Evolutionary conservation across 1,140 invertebrate genomes (phyloP).

Genomic region (Pollicipes pollicipes): DNA sequence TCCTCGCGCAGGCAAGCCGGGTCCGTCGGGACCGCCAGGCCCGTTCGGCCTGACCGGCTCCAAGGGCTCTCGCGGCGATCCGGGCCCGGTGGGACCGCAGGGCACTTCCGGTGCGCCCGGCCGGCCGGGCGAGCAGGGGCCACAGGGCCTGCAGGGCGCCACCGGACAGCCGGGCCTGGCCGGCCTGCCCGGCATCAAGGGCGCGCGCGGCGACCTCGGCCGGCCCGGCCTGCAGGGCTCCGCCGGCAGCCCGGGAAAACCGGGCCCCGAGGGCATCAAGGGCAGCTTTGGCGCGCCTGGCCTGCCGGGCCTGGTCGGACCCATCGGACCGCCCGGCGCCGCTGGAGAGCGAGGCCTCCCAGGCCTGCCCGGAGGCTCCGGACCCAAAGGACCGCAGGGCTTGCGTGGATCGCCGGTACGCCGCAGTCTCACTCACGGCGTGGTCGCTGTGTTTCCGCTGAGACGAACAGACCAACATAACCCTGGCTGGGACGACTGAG

Average conservation of each 20-base stretch:
- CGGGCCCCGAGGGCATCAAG: slow-evolving; percentile 29
- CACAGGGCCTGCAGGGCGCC: slow-evolving; percentile 22
- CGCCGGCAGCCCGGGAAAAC: slow-evolving; percentile 42
- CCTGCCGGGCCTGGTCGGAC: slow-evolving; percentile 42
- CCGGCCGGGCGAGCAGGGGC: slow-evolving; percentile 32
- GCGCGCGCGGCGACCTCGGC: slow-evolving; percentile 46
- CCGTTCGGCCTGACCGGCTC: slow-evolving; percentile 41
- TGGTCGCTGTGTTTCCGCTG: no score
- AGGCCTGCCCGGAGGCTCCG: not conserved
- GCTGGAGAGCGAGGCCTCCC: slow-evolving; percentile 19
- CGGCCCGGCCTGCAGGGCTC: slow-evolving; percentile 45
- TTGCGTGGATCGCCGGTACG: slow-evolving; percentile 10
- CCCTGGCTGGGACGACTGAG: no score
- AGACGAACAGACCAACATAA: no score
- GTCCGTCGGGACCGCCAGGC: slow-evolving; percentile 40
- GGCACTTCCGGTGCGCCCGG: slow-evolving; percentile 53
- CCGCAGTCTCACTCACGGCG: no score
- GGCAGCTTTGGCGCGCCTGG: slow-evolving; percentile 41
- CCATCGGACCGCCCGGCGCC: slow-evolving; percentile 40
- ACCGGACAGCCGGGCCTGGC: slow-evolving; percentile 26
- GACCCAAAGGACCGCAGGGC: slow-evolving; percentile 27
- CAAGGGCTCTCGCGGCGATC: slow-evolving; percentile 53
- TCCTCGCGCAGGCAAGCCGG: slow-evolving; percentile 21
- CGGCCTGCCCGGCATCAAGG: slow-evolving; percentile 47
- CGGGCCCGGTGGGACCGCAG: slow-evolving; percentile 49